phyloP scores from a whole-genome alignment of 1,140 invertebrate species.

The Bursaphelenchus mucronatus region DNA sequence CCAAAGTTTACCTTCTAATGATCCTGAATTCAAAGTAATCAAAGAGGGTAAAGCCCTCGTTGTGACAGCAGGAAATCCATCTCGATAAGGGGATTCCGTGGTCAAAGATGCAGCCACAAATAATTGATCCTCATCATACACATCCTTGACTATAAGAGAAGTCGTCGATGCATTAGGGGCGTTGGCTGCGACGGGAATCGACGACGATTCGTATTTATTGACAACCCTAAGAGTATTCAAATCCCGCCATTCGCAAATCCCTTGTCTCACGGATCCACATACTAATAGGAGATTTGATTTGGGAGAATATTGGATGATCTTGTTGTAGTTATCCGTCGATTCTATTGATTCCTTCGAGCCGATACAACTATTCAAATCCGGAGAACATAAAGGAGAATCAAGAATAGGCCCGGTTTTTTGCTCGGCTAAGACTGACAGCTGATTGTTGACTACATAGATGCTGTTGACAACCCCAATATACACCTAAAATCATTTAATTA shows the following conservation, averaged over 20 bases:
- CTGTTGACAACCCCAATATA: conserved; percentile 89
- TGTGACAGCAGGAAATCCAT: conserved; percentile 86
- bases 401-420: conserved; percentile 11
- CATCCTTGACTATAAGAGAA: conserved; percentile 79
- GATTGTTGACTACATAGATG: conserved; percentile 79
- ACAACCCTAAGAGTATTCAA: conserved; percentile 65
- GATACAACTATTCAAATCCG: conserved; percentile 47
- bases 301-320: conserved; percentile 89
- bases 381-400: conserved; percentile 47
- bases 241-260: conserved; percentile 80
- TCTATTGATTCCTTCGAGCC: conserved; percentile 31
- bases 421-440: conserved; percentile 67
- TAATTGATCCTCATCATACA: conserved; percentile 70
- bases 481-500: conserved; percentile 65
- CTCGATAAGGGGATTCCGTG: conserved; percentile 82
- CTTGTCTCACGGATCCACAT: conserved; percentile 82
- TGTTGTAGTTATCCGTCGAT: conserved; percentile 83
- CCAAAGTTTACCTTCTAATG: conserved; percentile 28
- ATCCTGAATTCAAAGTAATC: conserved; percentile 79
- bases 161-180: conserved; percentile 87
- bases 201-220: conserved; percentile 46
- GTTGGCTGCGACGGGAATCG: conserved; percentile 86
- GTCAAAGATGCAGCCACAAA: conserved; percentile 93
- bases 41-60: conserved; percentile 84
- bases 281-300: conserved; percentile 81